A percentile compares a stretch with the other conserved stretches of the same genome.
Evolutionary conservation across 2,888 invertebrate genomes (phyloP).

Genomic region (Volucella bombylans): DNA sequence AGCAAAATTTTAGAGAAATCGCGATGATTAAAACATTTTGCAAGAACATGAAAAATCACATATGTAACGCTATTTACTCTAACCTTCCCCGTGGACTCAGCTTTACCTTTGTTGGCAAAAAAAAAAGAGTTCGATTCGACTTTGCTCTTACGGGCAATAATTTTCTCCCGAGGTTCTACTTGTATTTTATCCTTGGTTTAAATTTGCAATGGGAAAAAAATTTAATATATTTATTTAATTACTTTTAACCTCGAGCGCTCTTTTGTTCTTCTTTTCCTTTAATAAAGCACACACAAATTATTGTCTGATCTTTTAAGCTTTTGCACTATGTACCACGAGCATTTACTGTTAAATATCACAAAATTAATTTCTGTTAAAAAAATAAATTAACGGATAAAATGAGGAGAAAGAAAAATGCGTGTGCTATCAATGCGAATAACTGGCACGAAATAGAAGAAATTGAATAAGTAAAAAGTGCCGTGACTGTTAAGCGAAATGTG

Average conservation of each 20-base stretch:
- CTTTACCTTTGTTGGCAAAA: slow-evolving; percentile 53
- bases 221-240: slow-evolving; percentile 47
- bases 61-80: not conserved
- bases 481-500: slow-evolving; percentile 48
- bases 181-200: slow-evolving; percentile 5
- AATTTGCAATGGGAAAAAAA: not conserved
- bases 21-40: slow-evolving; percentile 34
- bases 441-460: slow-evolving; percentile 41
- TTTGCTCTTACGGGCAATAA: slow-evolving; percentile 37
- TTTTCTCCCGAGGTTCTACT: slow-evolving; percentile 21
- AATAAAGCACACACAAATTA: slow-evolving; percentile 1
- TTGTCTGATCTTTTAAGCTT: slow-evolving; percentile 2
- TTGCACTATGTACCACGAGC: not conserved
- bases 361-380: not conserved
- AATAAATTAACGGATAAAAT: slow-evolving; percentile 35
- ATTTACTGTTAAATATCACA: slow-evolving; percentile 41
- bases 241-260: slow-evolving; percentile 26
- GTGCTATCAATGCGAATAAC: slow-evolving; percentile 24
- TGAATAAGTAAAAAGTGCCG: slow-evolving; percentile 57
- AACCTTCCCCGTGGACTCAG: slow-evolving; percentile 28
- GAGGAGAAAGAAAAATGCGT: slow-evolving; percentile 31
- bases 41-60: not conserved
- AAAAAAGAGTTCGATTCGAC: not conserved
- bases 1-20: slow-evolving; percentile 41
- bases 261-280: not conserved